Base-by-base conservation (phyloP, 1,140 invertebrate species). In the Amphibalanus amphitrite region DNA sequence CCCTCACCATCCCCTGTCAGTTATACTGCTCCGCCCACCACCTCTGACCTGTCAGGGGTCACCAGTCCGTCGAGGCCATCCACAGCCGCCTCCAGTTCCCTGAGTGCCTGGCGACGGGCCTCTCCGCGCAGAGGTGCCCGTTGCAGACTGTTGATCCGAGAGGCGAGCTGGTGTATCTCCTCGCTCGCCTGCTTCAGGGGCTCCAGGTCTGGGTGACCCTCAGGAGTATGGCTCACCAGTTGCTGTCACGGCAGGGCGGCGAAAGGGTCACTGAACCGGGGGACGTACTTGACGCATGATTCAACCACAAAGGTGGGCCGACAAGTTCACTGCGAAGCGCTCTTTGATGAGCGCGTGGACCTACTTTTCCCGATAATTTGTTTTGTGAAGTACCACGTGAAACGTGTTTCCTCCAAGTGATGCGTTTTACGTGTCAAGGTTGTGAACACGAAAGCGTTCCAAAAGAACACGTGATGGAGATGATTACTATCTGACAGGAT, bases 61-160 rank as follows among this genome's bases (percentile, higher is more conserved):
- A 81, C 82, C 68, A 85, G 75, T 79, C 77, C 83, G 77, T 72
- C 84, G 69, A 75, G 71, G 71, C 75, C 79, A 29, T 79, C 76
- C 13, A 80, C 89, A 70, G 91, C 81, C 29, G 86, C 83, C 78
- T 96, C 92, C 33, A 95, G 82, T 77, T 95, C 92, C 67, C 89
- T 85, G 29, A 95, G 80, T 0, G 88, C 87, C 70, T 89, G 87
- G 77, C 90, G 81, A 71, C 38, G 38, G 17, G 38, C 38, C 38
- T 38, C 38, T 6, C 6, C 38, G 38, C 38, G 38, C 38, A 38
- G 38, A 6, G 38, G 6, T 6, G 38, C 38, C 6, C 38, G 75
- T 79, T 85, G 90, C 30, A 92, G 92, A 73, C 90, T 91, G 80
- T 97, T 96, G 73, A 98, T 95, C 77, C 91, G 89, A 29, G 95